Evolutionary conservation across 2,113 vertebrate species (phyloP), one percentile per base, ranked within the genome.

Genomic region (Dinomys branickii): DNA sequence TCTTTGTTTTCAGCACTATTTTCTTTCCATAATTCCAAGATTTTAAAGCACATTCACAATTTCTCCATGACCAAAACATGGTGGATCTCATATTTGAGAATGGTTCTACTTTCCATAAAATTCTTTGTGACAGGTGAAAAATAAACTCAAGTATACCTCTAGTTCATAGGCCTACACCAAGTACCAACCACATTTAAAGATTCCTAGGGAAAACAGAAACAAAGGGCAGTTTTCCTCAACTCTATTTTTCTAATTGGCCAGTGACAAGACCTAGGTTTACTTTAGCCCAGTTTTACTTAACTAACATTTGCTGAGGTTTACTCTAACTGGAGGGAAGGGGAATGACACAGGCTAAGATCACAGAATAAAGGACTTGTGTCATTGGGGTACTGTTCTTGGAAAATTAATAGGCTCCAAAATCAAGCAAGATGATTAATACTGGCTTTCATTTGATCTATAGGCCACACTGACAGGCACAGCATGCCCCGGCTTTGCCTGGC

Each of bases 381-480:
- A 92, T 1, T 85, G 92, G 28, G 50, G 26, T 61, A 95, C 81
- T 77, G 85, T 92, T 96, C 78, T 84, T 94, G 44, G 85, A 92
- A 98, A 97, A 97, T 97, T 97, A 97, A 98, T 96, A 97, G 83
- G 61, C 73, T 96, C 85, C 90, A 52, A 92, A 97, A 94, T 97
- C 96, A 95, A 96, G 85, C 86, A 94, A 94, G 88, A 97, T 97
- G 97, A 98, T 98, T 97, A 97, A 97, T 95, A 95, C 63, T 67
- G 73, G 78, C 77, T 95, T 97, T 95, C 78, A 67, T 95, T 97
- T 97, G 94, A 97, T 97, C 97, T 97, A 86, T 97, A 95, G 95
- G 94, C 97, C 96, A 96, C 88, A 94, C 38, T 88, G 90, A 95
- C 95, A 93, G 61, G 88, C 96, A 94, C 92, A 97, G 95, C 96